Evolutionary conservation across 2,888 invertebrate species (phyloP).

Genomic region (Drosophila mettleri): DNA sequence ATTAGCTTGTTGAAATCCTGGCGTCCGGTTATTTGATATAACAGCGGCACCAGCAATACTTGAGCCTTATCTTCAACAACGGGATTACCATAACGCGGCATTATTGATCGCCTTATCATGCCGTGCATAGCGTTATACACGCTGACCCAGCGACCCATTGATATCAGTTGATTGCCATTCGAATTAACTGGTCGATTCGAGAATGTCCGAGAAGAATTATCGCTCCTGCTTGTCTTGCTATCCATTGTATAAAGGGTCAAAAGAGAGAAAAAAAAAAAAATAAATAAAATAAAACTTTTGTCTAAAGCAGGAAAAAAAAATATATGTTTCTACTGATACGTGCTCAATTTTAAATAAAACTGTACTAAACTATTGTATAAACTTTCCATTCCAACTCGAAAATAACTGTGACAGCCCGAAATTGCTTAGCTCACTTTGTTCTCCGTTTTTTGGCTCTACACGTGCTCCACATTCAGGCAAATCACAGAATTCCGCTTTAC

Average conservation of each 20-base stretch:
- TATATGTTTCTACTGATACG: background rate
- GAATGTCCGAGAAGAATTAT: background rate
- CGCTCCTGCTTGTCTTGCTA: background rate
- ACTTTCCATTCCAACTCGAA: background rate
- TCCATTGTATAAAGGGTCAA: background rate
- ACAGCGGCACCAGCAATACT: constrained; percentile 13
- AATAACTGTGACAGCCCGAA: background rate
- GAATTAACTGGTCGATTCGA: background rate
- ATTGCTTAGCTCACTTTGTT: background rate
- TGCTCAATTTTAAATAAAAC: background rate
- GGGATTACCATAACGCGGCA: constrained; percentile 18
- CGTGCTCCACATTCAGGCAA: too few relatives aligned
- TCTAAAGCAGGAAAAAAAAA: background rate
- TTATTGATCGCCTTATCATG: constrained; percentile 19
- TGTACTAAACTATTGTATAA: background rate
- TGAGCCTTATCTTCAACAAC: background rate
- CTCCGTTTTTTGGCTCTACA: background rate
- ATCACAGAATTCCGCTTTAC: background rate
- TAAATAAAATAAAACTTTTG: background rate
- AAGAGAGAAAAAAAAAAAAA: background rate
- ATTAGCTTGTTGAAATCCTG: constrained; percentile 7
- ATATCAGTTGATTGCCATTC: background rate
- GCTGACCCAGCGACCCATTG: constrained; percentile 42
- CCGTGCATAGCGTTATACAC: constrained; percentile 2
- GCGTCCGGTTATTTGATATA: constrained; percentile 21